Percentiles rank a stretch among this genome's conserved stretches.
These are phyloP conservation scores for Cryptus armator DNA, from an alignment of 2,888 invertebrate species.

Conservation along the genomic window DNA sequence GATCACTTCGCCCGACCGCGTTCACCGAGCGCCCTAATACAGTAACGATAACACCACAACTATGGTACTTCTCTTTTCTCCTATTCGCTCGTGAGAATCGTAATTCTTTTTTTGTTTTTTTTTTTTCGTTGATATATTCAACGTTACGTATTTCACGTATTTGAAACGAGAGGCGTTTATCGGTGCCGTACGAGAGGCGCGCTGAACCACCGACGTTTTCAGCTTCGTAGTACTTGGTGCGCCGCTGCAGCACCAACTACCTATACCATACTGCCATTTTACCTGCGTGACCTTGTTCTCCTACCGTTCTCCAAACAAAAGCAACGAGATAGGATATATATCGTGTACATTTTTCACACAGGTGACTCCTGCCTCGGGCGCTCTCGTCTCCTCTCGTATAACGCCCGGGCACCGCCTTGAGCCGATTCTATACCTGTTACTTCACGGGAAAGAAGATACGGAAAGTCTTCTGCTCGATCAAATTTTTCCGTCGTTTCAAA, in stretches of 20 bases:
- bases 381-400: constrained; percentile 53
- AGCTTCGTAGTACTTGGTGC: constrained; percentile 41
- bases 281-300: constrained; percentile 79
- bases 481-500: background rate
- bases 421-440: constrained; percentile 14
- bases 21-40: constrained; percentile 1
- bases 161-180: background rate
- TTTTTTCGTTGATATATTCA: background rate
- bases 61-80: constrained; percentile 14
- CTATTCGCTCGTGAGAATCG: too few species aligned
- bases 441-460: constrained; percentile 31
- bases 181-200: constrained; percentile 31
- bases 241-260: constrained; percentile 61
- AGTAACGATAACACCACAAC: background rate
- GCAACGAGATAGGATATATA: constrained; percentile 70
- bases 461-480: background rate
- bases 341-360: constrained; percentile 57
- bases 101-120: background rate
- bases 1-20: constrained; percentile 43
- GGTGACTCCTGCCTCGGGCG: constrained; percentile 61
- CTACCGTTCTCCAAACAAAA: constrained; percentile 79
- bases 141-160: background rate
- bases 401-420: constrained; percentile 59
- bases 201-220: constrained; percentile 40
- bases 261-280: constrained; percentile 75